Evolutionary conservation across 2,113 vertebrate genomes (phyloP).

Genomic region (Xiphophorus maculatus): DNA sequence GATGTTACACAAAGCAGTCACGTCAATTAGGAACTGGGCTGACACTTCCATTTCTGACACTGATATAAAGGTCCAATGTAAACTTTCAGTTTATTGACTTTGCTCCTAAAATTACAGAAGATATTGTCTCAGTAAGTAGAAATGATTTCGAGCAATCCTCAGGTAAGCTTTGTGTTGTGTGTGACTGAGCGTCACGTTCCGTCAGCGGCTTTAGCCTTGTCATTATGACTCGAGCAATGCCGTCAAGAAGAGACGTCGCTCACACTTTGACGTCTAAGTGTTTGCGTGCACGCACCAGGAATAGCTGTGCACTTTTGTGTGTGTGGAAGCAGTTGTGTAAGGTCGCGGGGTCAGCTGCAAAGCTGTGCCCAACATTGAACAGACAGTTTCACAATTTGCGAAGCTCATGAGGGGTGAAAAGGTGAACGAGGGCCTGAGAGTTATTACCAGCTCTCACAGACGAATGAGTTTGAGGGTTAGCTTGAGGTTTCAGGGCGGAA

Average conservation of each 20-base stretch:
- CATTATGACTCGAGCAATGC: slow-evolving; percentile 3
- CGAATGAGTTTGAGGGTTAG: slow-evolving; percentile 25
- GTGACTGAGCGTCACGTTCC: slow-evolving; percentile 6
- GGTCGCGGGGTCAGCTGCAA: slow-evolving; percentile 27
- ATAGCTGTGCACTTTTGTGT: slow-evolving; percentile 1
- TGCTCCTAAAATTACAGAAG: not conserved
- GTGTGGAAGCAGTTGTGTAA: slow-evolving; percentile 9
- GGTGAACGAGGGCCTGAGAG: slow-evolving; percentile 42
- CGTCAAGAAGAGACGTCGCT: not conserved
- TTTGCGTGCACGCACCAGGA: not conserved
- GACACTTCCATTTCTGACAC: not conserved
- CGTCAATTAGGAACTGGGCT: not conserved
- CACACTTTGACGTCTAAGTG: slow-evolving; percentile 4
- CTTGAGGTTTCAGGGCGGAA: not conserved
- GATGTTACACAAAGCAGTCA: not conserved
- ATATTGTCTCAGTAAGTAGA: not conserved
- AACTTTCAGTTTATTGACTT: not conserved
- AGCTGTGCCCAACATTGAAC: slow-evolving; percentile 17
- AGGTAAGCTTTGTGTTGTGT: not conserved
- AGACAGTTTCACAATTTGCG: slow-evolving; percentile 15
- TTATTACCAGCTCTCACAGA: slow-evolving; percentile 29
- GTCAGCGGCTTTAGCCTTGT: slow-evolving; percentile 21
- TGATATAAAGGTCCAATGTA: not conserved
- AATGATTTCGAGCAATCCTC: not conserved
- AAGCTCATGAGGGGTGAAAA: slow-evolving; percentile 62